Evolutionary conservation across 2,797 vertebrate species (phyloP), one percentile per base, ranked within the genome.

Genomic region (Distichodus sexfasciatus): DNA sequence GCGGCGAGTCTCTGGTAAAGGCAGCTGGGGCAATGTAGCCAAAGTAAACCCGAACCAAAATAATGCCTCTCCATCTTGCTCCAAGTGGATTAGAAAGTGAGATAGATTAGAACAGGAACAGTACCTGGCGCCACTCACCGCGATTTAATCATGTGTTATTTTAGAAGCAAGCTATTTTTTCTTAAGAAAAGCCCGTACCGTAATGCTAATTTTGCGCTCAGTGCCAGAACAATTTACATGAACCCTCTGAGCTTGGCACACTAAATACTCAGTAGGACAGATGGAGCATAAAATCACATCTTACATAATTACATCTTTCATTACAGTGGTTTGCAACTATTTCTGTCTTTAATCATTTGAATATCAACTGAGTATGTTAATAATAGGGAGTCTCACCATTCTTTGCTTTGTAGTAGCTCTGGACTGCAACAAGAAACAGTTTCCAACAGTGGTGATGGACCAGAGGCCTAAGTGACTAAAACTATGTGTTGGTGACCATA

Each of bases 131-230:
- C 63, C 75, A 77, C 7, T 58, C 57, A 29, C 31, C 28, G n/a
- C 67, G 48, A 54, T 72, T 62, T 59, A 76, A 76, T 72, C 35
- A 65, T n/a, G 51, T 44, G 48, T 71, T 66, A 59, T 72, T 66
- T 72, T 72, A 66, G 28, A 55, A 61, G 31, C 54, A 61, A 51
- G 54, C 54, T 59, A 38, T 47, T 75, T 31, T 61, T 71, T 28
- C 48, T 61, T 66, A 26, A 61, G 29, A 75, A 66, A 35, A 23
- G 41, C 43, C 50, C 24, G 53, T 28, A 63, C 15, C 43, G 33
- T 51, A 71, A 64, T 72, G 64, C 47, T 24, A 31, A 17, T 63
- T 44, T n/a, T 55, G 59, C 46, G 44, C 43, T 47, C 48, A 29
- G 48, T 53, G 64, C 57, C 69, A 72, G 51, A 57, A 54, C 65